phyloP scores from a whole-genome alignment of 2,113 vertebrate species.

The Atlantisia rogersi region DNA sequence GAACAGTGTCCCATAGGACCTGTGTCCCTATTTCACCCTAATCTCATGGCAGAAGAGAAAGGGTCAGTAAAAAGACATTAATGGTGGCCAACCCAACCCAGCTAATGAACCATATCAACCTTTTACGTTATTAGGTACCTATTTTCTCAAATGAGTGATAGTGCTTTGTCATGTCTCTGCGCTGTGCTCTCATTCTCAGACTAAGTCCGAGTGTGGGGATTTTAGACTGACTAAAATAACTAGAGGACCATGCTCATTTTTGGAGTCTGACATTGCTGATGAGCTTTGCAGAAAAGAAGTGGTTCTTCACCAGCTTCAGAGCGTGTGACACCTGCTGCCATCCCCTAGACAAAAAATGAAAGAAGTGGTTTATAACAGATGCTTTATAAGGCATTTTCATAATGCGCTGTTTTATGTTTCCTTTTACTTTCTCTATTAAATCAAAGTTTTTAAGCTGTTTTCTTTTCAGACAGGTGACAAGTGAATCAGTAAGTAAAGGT shows the following conservation, averaged over 20 bases:
- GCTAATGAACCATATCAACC: neutral
- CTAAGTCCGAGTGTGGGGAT: too few relatives aligned
- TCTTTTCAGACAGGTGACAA: neutral
- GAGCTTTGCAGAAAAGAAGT: neutral
- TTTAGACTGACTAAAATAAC: too few relatives aligned
- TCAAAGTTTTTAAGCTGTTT: neutral
- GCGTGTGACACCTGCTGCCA: neutral
- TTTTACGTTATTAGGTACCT: neutral
- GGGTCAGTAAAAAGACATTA: neutral
- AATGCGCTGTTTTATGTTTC: neutral
- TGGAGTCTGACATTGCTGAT: neutral
- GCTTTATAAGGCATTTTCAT: conserved; percentile 15
- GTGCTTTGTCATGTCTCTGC: neutral
- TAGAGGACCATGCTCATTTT: neutral
- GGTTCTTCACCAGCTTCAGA: neutral
- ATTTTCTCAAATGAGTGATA: neutral
- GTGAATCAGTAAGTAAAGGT: neutral
- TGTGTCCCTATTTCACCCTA: neutral
- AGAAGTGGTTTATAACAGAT: neutral
- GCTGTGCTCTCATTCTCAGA: too few relatives aligned
- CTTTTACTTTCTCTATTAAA: conserved; percentile 14
- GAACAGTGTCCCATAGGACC: neutral
- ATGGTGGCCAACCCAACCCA: neutral
- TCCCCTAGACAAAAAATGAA: neutral
- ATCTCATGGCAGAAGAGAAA: neutral